Evolutionary conservation across 2,888 invertebrate species (phyloP), one percentile per base, ranked within the genome.

Genomic region (Drosophila mettleri): DNA sequence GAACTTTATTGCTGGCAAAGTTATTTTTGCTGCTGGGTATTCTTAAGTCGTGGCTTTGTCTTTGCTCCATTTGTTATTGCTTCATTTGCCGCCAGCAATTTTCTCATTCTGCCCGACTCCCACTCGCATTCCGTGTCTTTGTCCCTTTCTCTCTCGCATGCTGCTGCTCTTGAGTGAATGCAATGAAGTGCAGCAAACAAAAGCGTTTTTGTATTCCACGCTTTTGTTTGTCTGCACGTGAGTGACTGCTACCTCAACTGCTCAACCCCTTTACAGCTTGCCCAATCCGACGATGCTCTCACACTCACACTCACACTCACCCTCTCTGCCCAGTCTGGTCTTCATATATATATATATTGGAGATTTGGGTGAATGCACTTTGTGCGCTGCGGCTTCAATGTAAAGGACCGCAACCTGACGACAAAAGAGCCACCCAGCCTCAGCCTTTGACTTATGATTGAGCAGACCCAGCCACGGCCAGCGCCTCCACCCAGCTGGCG

Each of bases 131-230:
- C 16, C 24, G 52, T 45, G 18, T 4, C 29, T 20, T 22, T 43
- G 18, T 49, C 38, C 38, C 9, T 18, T 4, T 39, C 45, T 55
- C 31, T 46, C 34, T 5, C 31, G 18, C 34, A 46, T 46, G 27
- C 49, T 22, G 46, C 34, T 51, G 16, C 58, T 74, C 74, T 53
- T 45, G 52, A 66, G 63, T 52, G 65, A 80, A 65, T 78, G 86
- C 86, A 83, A 86, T 84, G 83, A 86, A 84, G 86, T 83, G 78
- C 69, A 70, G 70, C 65, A 71, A 82, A 85, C 78, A 85, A 82
- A 85, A 80, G 71, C 46, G 59, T 70, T 76, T 78, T 74, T 74
- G 64, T 69, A 77, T 75, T 72, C 59, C 65, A 63, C 55, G 63
- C 81, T 74, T 81, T 82, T 81, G 78, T 85, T 82, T 81, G 77